Percentiles rank a stretch among this genome's conserved stretches.
Evolutionary conservation across 2,888 invertebrate species (phyloP).

Genomic region (Linnaemya tessellans): DNA sequence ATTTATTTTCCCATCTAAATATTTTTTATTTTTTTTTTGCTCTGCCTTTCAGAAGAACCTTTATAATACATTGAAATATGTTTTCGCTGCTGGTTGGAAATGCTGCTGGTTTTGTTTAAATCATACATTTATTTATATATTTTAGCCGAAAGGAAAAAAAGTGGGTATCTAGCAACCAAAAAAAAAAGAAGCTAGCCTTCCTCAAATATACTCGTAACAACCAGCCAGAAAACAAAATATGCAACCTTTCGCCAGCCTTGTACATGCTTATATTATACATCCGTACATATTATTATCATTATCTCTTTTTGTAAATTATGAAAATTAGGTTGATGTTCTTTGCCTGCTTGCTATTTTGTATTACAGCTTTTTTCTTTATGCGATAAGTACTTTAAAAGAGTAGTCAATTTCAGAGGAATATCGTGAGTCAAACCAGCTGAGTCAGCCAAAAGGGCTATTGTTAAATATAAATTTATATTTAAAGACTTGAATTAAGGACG

Average conservation of each 20-base stretch:
- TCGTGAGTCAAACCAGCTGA: neutral
- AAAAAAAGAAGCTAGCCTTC: slow-evolving; percentile 13
- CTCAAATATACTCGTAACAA: neutral
- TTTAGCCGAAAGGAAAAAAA: neutral
- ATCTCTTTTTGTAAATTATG: slow-evolving; percentile 38
- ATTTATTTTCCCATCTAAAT: slow-evolving; percentile 11
- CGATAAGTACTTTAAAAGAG: neutral
- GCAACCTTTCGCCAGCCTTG: slow-evolving; percentile 10
- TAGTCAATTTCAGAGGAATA: neutral
- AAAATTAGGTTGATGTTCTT: slow-evolving; percentile 68
- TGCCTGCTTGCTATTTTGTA: slow-evolving; percentile 44
- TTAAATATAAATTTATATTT: no score
- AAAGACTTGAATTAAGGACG: no score
- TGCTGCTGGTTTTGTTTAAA: slow-evolving; percentile 19
- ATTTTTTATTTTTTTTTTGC: neutral
- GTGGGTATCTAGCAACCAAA: neutral
- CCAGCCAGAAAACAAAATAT: neutral
- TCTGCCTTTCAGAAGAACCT: neutral
- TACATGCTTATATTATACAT: neutral
- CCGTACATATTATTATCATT: no score
- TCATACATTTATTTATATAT: neutral
- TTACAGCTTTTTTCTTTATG: neutral
- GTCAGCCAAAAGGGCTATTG: neutral
- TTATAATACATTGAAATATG: neutral
- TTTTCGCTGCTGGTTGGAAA: slow-evolving; percentile 3